Base-by-base conservation (phyloP, 2,888 invertebrate species). In the Drosophila borealis region DNA sequence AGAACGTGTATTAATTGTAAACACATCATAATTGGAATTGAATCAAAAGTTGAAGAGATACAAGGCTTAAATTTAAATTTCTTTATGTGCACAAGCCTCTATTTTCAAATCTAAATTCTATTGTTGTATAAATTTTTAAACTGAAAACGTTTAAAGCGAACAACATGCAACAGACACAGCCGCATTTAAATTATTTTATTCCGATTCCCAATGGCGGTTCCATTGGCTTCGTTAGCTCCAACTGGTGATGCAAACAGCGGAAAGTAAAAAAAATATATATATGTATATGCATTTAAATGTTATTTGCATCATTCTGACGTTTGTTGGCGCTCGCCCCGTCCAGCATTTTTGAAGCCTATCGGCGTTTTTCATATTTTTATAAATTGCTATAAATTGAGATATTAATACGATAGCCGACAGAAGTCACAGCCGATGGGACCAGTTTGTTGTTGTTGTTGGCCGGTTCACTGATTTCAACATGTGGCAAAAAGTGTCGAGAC, bases 311-410 rank as follows among this genome's bases (percentile, higher is more conserved):
- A 55, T 19, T 75, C 53, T 49, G 56, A 14, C 36, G 51, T 33
- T 67, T 50, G 67, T 36, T 60, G 67, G 45, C 13, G 21, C 3
- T 36, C 42, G 17, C 33, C 44, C 57, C 53, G 62, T 50, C n/a
- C 33, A 46, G 46, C 60, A 50, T 63, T 61, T 76, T 78, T 67
- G 54, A 63, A 64, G 63, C 75, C 63, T 62, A 70, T 70, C 65
- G 72, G 65, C 81, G 71, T 72, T 87, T 84, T 87, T 85, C 88
- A 81, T 87, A 89, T 89, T 87, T 89, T 89, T 86, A 89, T 85
- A 87, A 89, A 87, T 85, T 89, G 89, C 89, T 88, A 87, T 87
- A 89, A 88, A 87, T 87, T 87, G 89, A 89, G 89, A 87, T 89
- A 87, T 87, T 87, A 89, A 87, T 87, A 74, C 89, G 86, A 89